These are phyloP conservation scores for Hemicentrotus pulcherrimus DNA, from an alignment of 35 echinoderm and acorn worm genomes.

Conservation along the genomic window DNA sequence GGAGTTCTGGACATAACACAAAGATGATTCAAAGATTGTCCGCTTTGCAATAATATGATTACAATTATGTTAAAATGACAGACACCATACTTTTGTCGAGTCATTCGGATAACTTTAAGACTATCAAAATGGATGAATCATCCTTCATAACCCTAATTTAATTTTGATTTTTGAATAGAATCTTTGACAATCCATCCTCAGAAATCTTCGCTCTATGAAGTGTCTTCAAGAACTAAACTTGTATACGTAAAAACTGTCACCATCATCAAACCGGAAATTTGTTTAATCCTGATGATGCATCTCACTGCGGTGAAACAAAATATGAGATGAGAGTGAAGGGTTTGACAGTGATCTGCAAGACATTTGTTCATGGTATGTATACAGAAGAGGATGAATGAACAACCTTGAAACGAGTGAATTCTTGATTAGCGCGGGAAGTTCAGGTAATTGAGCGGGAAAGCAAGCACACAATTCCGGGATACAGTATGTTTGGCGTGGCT, in stretches of 20 bases:
- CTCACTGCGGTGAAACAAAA: not conserved
- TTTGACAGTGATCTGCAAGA: not conserved
- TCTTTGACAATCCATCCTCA: not conserved
- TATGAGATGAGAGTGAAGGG: not conserved
- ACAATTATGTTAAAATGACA: not conserved
- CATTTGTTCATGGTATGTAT: not conserved
- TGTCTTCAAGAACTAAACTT: not conserved
- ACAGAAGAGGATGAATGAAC: not conserved
- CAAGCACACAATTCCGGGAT: not conserved
- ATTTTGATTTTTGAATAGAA: not conserved
- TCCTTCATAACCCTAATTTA: not conserved
- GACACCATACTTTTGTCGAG: not conserved
- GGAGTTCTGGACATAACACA: too few relatives aligned
- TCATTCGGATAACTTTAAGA: not conserved
- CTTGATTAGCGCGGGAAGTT: not conserved
- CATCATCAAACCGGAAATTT: not conserved
- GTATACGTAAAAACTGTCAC: not conserved
- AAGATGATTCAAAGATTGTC: too few relatives aligned
- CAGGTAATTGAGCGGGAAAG: not conserved
- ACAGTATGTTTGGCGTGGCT: not conserved
- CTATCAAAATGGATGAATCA: not conserved
- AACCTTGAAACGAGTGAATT: slow-evolving; percentile 7
- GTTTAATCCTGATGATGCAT: not conserved
- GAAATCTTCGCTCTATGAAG: not conserved
- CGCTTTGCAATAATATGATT: not conserved